A percentile compares a stretch with the other conserved stretches of the same genome.
Conservation (phyloP, 2,888 invertebrate genomes). For the Drosophila peninsularis region DNA sequence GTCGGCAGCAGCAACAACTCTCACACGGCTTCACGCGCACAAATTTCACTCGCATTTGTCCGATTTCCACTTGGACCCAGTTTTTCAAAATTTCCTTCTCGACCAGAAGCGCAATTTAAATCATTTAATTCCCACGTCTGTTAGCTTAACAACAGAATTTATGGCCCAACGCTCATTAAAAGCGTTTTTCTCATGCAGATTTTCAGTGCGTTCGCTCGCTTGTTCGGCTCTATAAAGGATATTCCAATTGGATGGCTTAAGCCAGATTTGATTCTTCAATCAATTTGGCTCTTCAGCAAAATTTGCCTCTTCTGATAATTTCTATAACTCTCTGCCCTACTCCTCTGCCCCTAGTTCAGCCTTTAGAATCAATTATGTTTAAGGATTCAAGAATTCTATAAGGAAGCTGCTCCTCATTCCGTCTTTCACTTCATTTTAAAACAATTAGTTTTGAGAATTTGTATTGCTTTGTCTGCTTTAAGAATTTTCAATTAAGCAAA, state of each 20-base stretch:
- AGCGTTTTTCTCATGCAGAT: not conserved
- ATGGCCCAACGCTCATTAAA: slow-evolving; percentile 8
- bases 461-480: not conserved
- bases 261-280: not conserved
- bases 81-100: slow-evolving; percentile 11
- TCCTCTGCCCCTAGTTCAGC: too few species aligned
- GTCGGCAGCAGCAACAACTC: slow-evolving; percentile 43
- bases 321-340: too few species aligned
- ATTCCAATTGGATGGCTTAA: not conserved
- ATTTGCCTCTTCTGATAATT: not conserved
- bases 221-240: not conserved
- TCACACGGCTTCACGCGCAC: slow-evolving; percentile 56
- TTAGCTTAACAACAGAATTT: slow-evolving; percentile 3
- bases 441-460: not conserved
- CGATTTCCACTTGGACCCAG: slow-evolving; percentile 33
- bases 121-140: slow-evolving; percentile 9
- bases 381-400: not conserved
- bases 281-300: not conserved
- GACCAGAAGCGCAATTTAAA: slow-evolving; percentile 10
- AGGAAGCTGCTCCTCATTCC: not conserved
- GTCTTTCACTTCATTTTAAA: not conserved
- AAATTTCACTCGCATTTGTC: slow-evolving; percentile 52
- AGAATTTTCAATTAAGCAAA: slow-evolving; percentile 1
- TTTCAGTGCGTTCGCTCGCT: not conserved
- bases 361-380: not conserved